A percentile compares a stretch with the other conserved stretches of the same genome.
Conservation (phyloP, 2,888 invertebrate species). For the Punctoribates punctum region DNA sequence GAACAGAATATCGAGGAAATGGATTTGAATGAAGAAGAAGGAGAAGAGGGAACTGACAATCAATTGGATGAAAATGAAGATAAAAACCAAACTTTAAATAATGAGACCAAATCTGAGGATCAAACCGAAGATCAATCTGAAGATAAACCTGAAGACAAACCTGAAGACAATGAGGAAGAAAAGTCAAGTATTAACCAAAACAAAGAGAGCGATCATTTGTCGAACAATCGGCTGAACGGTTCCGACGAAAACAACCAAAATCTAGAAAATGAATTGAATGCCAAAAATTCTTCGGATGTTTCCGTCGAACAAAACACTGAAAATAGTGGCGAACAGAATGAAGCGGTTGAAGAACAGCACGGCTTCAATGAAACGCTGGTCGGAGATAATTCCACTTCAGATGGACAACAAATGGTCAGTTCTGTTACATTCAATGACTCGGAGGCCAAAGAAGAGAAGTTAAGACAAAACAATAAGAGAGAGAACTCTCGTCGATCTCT, state of each 20-base stretch:
- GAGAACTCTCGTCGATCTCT: slow-evolving; percentile 47
- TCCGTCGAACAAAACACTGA: slow-evolving; percentile 16
- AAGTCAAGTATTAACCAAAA: slow-evolving; percentile 1
- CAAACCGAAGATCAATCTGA: neutral
- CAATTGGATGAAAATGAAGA: slow-evolving; percentile 49
- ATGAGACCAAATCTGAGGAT: too few species aligned
- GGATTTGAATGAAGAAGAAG: slow-evolving; percentile 51
- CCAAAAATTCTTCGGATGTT: neutral
- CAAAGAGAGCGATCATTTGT: neutral
- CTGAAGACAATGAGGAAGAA: slow-evolving; percentile 48
- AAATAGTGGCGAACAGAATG: neutral
- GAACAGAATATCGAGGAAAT: slow-evolving; percentile 51
- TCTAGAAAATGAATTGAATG: neutral
- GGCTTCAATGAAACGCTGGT: slow-evolving; percentile 51
- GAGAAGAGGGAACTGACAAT: slow-evolving; percentile 49
- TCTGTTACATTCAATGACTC: slow-evolving; percentile 4
- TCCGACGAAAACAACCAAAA: neutral
- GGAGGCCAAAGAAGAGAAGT: slow-evolving; percentile 51
- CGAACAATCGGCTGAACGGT: neutral
- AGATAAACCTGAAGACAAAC: slow-evolving; percentile 48
- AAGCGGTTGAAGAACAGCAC: slow-evolving; percentile 2
- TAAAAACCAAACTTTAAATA: slow-evolving; percentile 58
- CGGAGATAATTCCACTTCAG: slow-evolving; percentile 53
- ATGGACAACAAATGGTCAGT: slow-evolving; percentile 34
- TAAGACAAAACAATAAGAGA: slow-evolving; percentile 53